A percentile compares a stretch with the other conserved stretches of the same genome.
Conservation (phyloP, 2,888 invertebrate genomes). For the Phrixothrix hirtus region DNA sequence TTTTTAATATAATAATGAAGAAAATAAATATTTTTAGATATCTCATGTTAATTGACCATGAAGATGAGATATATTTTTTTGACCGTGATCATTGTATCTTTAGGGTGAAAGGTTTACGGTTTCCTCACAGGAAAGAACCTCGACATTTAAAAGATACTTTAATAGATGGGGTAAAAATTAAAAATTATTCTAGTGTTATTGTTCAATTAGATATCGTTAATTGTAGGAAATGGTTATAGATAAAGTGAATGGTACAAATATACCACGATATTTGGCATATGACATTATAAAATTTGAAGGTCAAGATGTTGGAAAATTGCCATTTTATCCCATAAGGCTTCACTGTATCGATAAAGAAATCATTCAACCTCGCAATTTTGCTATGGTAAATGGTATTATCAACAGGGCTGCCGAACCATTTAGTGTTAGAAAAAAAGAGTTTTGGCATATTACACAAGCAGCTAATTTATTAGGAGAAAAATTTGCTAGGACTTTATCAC, state of each 20-base stretch:
- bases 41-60: constrained; percentile 92
- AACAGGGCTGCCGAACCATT: constrained; percentile 83
- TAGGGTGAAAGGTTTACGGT: constrained; percentile 77
- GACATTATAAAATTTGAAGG: constrained; percentile 88
- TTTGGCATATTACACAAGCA: constrained; percentile 82
- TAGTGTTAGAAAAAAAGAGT: constrained; percentile 86
- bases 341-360: constrained; percentile 76
- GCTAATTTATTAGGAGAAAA: constrained; percentile 75
- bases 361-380: constrained; percentile 70
- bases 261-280: constrained; percentile 91
- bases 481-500: constrained; percentile 81
- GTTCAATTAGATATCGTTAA: neutral
- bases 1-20: neutral
- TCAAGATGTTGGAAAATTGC: constrained; percentile 72
- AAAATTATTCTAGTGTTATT: neutral
- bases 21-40: constrained; percentile 63
- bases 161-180: constrained; percentile 79
- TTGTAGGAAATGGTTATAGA: constrained; percentile 96
- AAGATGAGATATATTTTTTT: constrained; percentile 85
- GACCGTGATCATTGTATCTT: constrained; percentile 95
- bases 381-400: constrained; percentile 76
- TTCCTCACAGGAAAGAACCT: constrained; percentile 75
- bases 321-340: constrained; percentile 77
- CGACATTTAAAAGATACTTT: constrained; percentile 79
- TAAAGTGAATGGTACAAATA: constrained; percentile 71